Conservation (phyloP, 2,113 vertebrate species). For the Gorsachius goisagi region DNA sequence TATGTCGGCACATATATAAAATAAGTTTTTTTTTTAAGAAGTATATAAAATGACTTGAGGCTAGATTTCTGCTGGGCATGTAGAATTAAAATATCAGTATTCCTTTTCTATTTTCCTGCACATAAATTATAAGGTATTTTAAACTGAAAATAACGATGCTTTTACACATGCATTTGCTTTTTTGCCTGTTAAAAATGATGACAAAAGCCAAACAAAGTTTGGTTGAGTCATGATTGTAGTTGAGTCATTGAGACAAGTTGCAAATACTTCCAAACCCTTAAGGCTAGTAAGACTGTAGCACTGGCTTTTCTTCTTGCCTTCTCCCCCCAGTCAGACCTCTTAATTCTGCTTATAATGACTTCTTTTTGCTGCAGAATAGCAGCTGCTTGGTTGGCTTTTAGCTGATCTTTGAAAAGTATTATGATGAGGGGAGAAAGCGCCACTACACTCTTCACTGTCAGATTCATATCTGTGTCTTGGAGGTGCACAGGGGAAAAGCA, state of each 20-base stretch:
- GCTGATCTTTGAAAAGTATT: not conserved
- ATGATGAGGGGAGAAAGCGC: not conserved
- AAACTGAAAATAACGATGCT: not conserved
- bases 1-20: not conserved
- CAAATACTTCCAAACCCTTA: not conserved
- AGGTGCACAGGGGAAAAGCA: not conserved
- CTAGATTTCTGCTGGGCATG: not conserved
- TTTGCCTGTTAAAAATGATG: not conserved
- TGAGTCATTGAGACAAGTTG: not conserved
- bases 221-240: not conserved
- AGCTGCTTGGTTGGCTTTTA: not conserved
- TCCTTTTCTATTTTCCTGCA: not conserved
- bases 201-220: not conserved
- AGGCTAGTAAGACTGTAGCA: not conserved
- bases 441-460: not conserved
- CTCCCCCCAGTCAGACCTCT: not conserved
- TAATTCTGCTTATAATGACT: not conserved
- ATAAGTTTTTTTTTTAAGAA: not conserved
- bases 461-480: not conserved
- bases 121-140: not conserved
- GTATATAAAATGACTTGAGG: not conserved
- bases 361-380: not conserved
- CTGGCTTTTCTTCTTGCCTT: not conserved
- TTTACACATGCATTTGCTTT: not conserved
- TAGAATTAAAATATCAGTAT: not conserved